Conservation (phyloP, 2,888 invertebrate species). For the Emesis furor region DNA sequence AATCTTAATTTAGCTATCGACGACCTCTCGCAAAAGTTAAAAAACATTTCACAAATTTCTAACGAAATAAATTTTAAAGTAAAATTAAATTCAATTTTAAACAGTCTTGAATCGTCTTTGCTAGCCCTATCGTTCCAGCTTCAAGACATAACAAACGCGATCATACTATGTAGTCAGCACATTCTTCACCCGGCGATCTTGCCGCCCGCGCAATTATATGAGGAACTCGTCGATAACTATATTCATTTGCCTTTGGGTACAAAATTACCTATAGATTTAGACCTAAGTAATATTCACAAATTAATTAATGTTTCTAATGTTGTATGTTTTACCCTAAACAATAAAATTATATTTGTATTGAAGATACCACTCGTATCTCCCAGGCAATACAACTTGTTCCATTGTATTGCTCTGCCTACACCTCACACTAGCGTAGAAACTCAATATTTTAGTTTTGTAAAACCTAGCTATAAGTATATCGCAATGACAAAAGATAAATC, state of each 20-base stretch:
- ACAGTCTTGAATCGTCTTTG: constrained; percentile 48
- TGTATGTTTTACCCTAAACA: constrained; percentile 49
- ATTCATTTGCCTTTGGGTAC: constrained; percentile 16
- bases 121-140: constrained; percentile 55
- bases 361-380: too few species aligned
- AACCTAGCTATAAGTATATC: too few species aligned
- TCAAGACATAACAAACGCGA: constrained; percentile 52
- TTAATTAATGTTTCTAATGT: constrained; percentile 56
- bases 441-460: too few species aligned
- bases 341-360: constrained; percentile 11
- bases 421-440: too few species aligned
- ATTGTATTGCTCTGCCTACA: too few species aligned
- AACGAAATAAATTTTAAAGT: constrained; percentile 29
- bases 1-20: constrained; percentile 44
- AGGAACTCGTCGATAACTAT: constrained; percentile 65
- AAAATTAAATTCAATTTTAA: constrained; percentile 44
- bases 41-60: constrained; percentile 17
- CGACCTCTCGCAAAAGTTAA: constrained; percentile 26
- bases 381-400: too few species aligned
- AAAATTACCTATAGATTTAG: too few species aligned
- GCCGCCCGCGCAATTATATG: constrained; percentile 63
- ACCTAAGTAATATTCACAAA: constrained; percentile 4
- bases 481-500: too few species aligned
- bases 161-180: constrained; percentile 64
- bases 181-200: constrained; percentile 70